Evolutionary conservation across 2,113 vertebrate genomes (phyloP).

Genomic region (Forbesichthys papilliferus): DNA sequence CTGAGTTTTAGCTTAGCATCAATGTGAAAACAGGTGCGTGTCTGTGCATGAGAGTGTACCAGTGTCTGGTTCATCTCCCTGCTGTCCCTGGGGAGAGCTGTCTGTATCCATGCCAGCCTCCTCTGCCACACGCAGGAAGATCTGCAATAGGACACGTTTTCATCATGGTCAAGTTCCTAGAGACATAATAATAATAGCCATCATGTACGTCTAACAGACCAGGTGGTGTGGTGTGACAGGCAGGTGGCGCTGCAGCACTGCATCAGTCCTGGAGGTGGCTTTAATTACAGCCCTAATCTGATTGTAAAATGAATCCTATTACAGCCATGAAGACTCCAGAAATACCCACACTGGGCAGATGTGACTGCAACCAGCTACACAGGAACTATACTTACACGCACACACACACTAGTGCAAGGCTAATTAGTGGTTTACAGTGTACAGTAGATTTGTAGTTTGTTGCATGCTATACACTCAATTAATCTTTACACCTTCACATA

Average conservation of each 20-base stretch:
- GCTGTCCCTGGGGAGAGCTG: slow-evolving; percentile 11
- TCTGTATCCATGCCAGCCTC: slow-evolving; percentile 61
- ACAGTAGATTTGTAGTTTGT: not conserved
- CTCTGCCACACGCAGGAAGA: slow-evolving; percentile 86
- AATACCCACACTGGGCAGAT: slow-evolving; percentile 23
- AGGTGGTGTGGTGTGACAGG: no score
- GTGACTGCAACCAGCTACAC: not conserved
- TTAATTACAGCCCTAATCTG: slow-evolving; percentile 20
- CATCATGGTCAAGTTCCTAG: not conserved
- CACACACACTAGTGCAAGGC: not conserved
- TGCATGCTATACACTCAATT: not conserved
- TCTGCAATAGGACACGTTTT: slow-evolving; percentile 64
- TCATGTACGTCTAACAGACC: no score
- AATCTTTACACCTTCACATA: not conserved
- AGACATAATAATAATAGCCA: no score
- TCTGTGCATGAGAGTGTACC: slow-evolving; percentile 46
- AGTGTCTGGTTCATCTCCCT: slow-evolving; percentile 42
- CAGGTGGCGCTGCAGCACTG: no score
- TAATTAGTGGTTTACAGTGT: not conserved
- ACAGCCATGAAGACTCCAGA: slow-evolving; percentile 27
- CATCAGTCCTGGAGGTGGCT: not conserved
- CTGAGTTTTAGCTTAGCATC: no score
- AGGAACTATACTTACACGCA: not conserved
- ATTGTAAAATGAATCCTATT: slow-evolving; percentile 35
- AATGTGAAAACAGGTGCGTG: not conserved